phyloP scores from a whole-genome alignment of 2,797 vertebrate genomes.

The Mionectes olivaceus region DNA sequence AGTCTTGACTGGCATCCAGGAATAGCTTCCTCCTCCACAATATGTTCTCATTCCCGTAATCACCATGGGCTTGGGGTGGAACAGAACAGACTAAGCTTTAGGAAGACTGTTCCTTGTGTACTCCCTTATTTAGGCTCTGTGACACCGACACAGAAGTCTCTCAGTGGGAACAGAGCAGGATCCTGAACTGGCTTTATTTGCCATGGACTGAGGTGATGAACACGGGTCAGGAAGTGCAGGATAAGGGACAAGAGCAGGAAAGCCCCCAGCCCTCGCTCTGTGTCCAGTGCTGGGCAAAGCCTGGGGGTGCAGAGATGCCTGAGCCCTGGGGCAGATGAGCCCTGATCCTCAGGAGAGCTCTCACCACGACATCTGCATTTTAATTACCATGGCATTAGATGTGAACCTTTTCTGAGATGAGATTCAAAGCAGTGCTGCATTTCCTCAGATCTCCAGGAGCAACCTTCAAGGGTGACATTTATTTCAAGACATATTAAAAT shows the following conservation, averaged over 20 bases:
- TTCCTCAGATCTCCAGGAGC: background rate
- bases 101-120: background rate
- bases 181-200: background rate
- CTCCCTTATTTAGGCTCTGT: background rate
- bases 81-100: background rate
- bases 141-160: background rate
- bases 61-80: background rate
- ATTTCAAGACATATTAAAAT: constrained; percentile 29
- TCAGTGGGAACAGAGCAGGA: background rate
- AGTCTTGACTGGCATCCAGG: constrained; percentile 61
- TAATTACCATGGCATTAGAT: accelerated
- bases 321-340: background rate
- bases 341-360: background rate
- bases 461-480: constrained; percentile 32
- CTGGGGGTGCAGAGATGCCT: background rate
- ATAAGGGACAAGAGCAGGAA: background rate
- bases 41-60: background rate
- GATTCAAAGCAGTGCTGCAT: background rate
- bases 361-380: background rate
- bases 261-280: background rate
- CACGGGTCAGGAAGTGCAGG: accelerated
- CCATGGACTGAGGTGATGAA: background rate
- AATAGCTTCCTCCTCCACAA: constrained; percentile 53
- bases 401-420: background rate
- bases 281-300: background rate